Conservation (phyloP, 2,797 vertebrate species). For the Oreonectes daqikongensis region DNA sequence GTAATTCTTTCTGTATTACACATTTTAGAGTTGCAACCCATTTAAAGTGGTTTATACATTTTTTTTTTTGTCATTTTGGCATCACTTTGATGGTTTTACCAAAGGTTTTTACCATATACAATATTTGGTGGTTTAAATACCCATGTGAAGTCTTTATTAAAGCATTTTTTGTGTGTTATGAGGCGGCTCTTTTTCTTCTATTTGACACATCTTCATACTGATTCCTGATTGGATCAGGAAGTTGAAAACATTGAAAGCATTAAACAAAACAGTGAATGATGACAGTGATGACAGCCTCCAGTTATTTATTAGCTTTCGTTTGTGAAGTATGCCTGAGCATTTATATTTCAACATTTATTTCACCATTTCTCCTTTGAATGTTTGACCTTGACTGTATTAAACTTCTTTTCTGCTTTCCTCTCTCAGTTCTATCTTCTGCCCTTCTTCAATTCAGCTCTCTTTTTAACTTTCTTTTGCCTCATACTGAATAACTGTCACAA, state of each 20-base stretch:
- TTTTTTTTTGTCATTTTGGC: too few relatives aligned
- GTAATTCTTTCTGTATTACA: too few relatives aligned
- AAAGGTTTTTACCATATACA: too few relatives aligned
- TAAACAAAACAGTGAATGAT: too few relatives aligned
- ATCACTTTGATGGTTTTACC: too few relatives aligned
- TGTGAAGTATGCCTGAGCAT: neutral
- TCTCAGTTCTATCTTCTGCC: neutral
- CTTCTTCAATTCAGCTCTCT: constrained; percentile 49
- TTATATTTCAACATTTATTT: neutral
- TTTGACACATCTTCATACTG: neutral
- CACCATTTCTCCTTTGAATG: neutral
- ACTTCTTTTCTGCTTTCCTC: neutral
- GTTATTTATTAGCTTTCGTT: neutral
- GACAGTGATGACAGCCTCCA: neutral
- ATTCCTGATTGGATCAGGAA: neutral
- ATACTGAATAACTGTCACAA: constrained; percentile 55
- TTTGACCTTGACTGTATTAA: constrained; percentile 8
- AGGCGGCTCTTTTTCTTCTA: neutral
- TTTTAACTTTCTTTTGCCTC: constrained; percentile 46
- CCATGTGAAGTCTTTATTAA: too few relatives aligned
- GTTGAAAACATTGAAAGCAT: too few relatives aligned
- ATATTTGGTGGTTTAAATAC: too few relatives aligned
- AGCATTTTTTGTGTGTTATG: too few relatives aligned
- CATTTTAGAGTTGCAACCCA: too few relatives aligned
- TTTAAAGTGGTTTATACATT: too few relatives aligned